phyloP scores from a whole-genome alignment of 2,797 vertebrate species.

The Karalla daura region DNA sequence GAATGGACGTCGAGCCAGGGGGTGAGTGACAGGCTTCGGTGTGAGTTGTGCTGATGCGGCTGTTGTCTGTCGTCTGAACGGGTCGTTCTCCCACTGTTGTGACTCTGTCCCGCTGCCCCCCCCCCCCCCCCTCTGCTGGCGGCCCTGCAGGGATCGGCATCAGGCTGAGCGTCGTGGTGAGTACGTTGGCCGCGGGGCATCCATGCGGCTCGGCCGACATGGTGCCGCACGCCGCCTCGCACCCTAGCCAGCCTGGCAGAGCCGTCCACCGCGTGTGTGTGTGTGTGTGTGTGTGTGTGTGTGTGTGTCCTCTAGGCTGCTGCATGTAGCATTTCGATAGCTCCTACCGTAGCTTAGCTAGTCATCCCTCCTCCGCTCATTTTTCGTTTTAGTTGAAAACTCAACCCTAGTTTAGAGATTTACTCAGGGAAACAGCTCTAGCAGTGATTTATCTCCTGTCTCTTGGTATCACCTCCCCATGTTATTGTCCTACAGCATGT shows the following conservation, averaged over 20 bases:
- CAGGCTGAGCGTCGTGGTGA: conserved; percentile 75
- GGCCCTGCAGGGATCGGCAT: conserved; percentile 74
- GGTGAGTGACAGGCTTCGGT: too few species aligned
- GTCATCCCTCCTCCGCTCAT: too few species aligned
- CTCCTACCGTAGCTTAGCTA: too few species aligned
- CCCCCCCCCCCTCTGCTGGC: conserved; percentile 60
- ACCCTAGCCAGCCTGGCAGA: conserved; percentile 46
- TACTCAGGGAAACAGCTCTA: too few species aligned
- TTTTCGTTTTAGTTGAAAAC: too few species aligned
- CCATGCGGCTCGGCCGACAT: conserved; percentile 55
- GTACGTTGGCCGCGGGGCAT: conserved; percentile 60
- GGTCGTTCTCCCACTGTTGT: conserved; percentile 56
- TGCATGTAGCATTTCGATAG: neutral
- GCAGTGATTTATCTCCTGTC: too few species aligned
- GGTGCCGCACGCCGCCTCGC: conserved; percentile 28
- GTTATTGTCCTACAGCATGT: too few species aligned
- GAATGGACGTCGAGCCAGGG: too few species aligned
- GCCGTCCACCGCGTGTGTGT: conserved; percentile 10
- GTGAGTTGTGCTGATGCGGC: conserved; percentile 53
- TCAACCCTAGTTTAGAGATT: too few species aligned
- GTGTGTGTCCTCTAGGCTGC: neutral
- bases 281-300: neutral
- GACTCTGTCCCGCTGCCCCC: conserved; percentile 64
- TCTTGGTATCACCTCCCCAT: too few species aligned
- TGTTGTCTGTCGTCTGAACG: conserved; percentile 58